Evolutionary conservation across 2,888 invertebrate genomes (phyloP).

Genomic region (Melanostoma scalare): DNA sequence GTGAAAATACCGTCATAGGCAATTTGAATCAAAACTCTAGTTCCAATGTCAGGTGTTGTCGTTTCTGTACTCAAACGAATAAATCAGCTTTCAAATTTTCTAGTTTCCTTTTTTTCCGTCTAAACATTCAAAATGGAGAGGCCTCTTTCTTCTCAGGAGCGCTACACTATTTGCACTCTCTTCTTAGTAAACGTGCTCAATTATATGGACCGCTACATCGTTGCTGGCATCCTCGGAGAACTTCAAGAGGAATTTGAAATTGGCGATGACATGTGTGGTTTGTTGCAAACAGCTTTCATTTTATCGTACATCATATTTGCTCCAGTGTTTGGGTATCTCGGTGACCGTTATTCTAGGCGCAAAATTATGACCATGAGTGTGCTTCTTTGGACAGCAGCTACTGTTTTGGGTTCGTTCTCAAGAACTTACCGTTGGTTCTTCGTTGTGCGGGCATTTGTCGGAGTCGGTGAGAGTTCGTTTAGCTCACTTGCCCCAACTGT

Average conservation of each 20-base stretch:
- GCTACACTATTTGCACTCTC: conserved; percentile 32
- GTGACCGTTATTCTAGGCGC: conserved; percentile 49
- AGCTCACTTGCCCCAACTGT: conserved; percentile 53
- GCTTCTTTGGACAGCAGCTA: conserved; percentile 40
- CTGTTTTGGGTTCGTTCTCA: conserved; percentile 42
- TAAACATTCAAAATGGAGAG: background rate
- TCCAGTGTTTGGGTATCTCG: conserved; percentile 55
- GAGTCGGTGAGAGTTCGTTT: conserved; percentile 50
- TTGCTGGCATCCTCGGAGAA: conserved; percentile 47
- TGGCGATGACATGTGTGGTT: conserved; percentile 46
- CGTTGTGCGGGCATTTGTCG: conserved; percentile 25
- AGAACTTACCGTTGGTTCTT: conserved; percentile 38
- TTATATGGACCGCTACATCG: conserved; percentile 55
- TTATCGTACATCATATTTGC: conserved; percentile 37
- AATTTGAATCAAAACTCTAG: too few species aligned
- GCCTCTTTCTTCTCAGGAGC: conserved; percentile 6
- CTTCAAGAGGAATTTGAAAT: conserved; percentile 33
- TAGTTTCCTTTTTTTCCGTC: too few species aligned
- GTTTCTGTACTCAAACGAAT: too few species aligned
- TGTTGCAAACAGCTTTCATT: conserved; percentile 57
- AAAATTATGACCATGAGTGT: conserved; percentile 30
- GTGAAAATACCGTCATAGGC: too few species aligned
- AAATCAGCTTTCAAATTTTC: too few species aligned
- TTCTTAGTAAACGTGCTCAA: conserved; percentile 46
- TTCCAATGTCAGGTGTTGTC: too few species aligned